A percentile compares a stretch with the other conserved stretches of the same genome.
Conservation (phyloP, 2,797 vertebrate genomes). For the Myioborus miniatus region DNA sequence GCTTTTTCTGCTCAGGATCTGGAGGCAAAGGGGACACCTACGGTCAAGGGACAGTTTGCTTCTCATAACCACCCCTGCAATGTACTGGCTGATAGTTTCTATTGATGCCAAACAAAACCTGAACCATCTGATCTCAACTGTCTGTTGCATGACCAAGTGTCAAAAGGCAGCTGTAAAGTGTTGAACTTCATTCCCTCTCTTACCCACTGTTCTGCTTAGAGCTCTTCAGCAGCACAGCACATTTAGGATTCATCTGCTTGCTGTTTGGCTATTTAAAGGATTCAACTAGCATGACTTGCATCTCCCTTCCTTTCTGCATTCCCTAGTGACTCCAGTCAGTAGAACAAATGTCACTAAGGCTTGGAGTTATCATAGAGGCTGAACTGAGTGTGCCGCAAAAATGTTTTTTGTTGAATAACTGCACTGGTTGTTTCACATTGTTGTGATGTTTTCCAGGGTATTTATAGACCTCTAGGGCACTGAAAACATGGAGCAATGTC, state of each 20-base stretch:
- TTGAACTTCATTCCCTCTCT: background rate
- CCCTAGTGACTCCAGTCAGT: background rate
- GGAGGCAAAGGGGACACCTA: background rate
- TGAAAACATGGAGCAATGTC: constrained; percentile 30
- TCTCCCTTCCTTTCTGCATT: background rate
- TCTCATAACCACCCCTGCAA: background rate
- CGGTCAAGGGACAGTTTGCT: background rate
- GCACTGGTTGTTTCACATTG: background rate
- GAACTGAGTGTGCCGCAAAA: background rate
- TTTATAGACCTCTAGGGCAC: constrained; percentile 36
- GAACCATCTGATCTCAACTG: background rate
- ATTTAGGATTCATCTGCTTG: background rate
- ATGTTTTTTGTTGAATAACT: background rate
- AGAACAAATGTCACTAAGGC: background rate
- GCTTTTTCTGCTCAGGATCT: background rate
- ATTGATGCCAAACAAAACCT: background rate
- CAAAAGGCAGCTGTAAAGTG: background rate
- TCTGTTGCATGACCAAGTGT: background rate
- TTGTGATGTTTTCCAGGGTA: constrained; percentile 22
- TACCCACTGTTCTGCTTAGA: background rate
- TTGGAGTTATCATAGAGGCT: background rate
- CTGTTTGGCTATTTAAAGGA: background rate
- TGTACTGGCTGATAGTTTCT: background rate
- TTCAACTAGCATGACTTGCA: background rate
- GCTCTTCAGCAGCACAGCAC: background rate